Percentiles rank a stretch among this genome's conserved stretches.
phyloP scores from a whole-genome alignment of 2,888 invertebrate genomes.

The Sinelater perroti region DNA sequence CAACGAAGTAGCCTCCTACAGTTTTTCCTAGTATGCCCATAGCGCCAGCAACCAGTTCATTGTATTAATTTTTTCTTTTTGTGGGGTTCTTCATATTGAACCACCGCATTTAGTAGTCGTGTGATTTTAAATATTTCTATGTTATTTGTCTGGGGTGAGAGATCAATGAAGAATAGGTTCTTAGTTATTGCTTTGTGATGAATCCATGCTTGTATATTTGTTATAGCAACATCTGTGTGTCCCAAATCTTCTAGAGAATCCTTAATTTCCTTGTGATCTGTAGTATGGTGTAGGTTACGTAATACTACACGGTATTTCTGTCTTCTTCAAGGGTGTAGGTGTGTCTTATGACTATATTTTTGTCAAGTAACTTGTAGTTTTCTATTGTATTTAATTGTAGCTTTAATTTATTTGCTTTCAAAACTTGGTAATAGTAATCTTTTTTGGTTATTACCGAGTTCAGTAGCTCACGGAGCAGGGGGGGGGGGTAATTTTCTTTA shows the following conservation, averaged over 20 bases:
- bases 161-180: no score
- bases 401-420: no score
- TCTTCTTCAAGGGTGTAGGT: background rate
- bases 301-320: conserved; percentile 6
- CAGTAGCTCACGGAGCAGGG: no score
- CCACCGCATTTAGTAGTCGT: conserved; percentile 5
- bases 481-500: no score
- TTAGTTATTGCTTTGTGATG: background rate
- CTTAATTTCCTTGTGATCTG: conserved; percentile 3
- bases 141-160: background rate
- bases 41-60: background rate
- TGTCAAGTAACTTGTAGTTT: background rate
- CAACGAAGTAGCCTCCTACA: background rate
- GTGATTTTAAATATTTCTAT: conserved; percentile 1
- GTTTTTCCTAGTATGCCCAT: conserved; percentile 4
- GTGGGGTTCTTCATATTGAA: conserved; percentile 1
- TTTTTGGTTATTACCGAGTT: no score
- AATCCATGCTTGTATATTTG: conserved; percentile 4
- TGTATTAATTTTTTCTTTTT: conserved; percentile 1
- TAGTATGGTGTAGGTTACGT: conserved; percentile 7
- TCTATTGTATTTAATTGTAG: background rate
- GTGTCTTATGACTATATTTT: conserved; percentile 11
- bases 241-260: background rate
- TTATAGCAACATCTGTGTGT: conserved; percentile 1
- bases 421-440: no score